These are phyloP conservation scores for Campylorhamphus procurvoides DNA, from an alignment of 2,113 vertebrate species.

Conservation along the genomic window DNA sequence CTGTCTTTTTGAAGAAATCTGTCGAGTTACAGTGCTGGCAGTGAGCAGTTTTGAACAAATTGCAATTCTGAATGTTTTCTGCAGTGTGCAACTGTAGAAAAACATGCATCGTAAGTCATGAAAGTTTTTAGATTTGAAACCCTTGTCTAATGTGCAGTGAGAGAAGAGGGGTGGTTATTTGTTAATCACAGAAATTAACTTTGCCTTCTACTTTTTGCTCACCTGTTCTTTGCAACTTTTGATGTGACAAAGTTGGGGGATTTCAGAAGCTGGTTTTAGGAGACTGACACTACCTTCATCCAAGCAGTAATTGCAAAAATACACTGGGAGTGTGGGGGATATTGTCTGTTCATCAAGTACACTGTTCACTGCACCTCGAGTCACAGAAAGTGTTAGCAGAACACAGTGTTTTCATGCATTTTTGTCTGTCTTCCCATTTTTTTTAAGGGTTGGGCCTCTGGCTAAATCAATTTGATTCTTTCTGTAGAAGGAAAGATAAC, in stretches of 20 bases:
- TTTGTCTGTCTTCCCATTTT: neutral
- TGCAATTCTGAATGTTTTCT: neutral
- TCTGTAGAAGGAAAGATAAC: neutral
- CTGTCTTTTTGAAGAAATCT: neutral
- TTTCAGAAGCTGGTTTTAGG: neutral
- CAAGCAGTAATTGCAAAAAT: neutral
- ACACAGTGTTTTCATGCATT: neutral
- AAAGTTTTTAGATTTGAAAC: neutral
- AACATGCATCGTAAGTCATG: neutral
- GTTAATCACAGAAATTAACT: neutral
- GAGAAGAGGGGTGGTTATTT: neutral
- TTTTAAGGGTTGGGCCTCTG: neutral
- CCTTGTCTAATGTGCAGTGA: neutral
- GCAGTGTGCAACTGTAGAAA: neutral
- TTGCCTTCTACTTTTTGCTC: neutral
- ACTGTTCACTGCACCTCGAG: neutral
- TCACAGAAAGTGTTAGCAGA: neutral
- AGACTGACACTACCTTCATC: neutral
- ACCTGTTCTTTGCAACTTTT: neutral
- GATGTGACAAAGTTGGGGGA: fast-evolving
- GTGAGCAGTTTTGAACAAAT: neutral
- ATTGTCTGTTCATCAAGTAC: neutral
- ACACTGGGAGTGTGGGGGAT: neutral
- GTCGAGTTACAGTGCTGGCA: neutral
- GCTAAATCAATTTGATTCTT: neutral